Evolutionary conservation across 2,888 invertebrate genomes (phyloP).

Genomic region (Drosophila formosana): DNA sequence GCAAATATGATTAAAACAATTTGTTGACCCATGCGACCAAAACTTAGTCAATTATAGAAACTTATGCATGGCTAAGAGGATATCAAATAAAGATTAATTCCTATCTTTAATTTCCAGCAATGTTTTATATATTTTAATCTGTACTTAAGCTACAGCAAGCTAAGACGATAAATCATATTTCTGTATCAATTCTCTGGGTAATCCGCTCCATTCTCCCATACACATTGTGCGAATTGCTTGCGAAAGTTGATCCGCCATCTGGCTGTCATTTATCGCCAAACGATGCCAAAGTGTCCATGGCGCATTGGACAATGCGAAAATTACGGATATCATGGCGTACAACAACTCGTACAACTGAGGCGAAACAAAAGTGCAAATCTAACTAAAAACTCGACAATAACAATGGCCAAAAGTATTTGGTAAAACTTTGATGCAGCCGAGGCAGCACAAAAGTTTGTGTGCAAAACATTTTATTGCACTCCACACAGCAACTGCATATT

Average conservation of each 20-base stretch:
- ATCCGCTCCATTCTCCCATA: background rate
- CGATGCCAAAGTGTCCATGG: conserved; percentile 58
- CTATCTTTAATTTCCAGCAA: background rate
- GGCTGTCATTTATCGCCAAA: conserved; percentile 62
- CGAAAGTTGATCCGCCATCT: conserved; percentile 52
- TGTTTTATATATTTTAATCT: background rate
- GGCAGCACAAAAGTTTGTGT: conserved; percentile 63
- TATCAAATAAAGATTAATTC: background rate
- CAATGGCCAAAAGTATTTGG: conserved; percentile 63
- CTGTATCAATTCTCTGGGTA: conserved; percentile 20
- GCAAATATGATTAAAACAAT: conserved; percentile 61
- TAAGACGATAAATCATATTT: conserved; percentile 5
- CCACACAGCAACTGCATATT: conserved; percentile 65
- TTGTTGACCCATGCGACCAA: conserved; percentile 39
- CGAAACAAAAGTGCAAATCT: conserved; percentile 70
- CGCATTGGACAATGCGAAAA: conserved; percentile 48
- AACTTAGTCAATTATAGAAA: conserved; percentile 22
- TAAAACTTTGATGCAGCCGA: conserved; percentile 53
- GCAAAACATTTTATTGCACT: conserved; percentile 80
- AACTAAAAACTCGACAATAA: conserved; percentile 72
- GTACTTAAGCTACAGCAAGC: background rate
- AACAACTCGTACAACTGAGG: conserved; percentile 27
- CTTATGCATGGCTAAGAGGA: background rate
- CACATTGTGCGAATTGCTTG: conserved; percentile 15
- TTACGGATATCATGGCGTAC: conserved; percentile 40